Conservation (phyloP, 2,113 vertebrate species). For the Siniperca chuatsi region DNA sequence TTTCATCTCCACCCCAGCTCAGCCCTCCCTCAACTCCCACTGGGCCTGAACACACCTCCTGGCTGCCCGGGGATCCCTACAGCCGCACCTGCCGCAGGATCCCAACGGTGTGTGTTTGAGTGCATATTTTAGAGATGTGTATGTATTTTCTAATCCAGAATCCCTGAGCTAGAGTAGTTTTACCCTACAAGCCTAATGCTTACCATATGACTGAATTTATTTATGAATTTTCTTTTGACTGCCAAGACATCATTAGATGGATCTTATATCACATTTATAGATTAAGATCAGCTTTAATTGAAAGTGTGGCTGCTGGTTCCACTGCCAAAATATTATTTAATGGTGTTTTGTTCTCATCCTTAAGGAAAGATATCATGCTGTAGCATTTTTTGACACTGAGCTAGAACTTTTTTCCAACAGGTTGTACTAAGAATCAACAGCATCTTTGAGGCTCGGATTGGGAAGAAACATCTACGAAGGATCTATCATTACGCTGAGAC, state of each 20-base stretch:
- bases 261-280: no score
- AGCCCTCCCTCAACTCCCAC: constrained; percentile 92
- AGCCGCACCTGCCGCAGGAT: constrained; percentile 89
- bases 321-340: neutral
- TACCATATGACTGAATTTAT: neutral
- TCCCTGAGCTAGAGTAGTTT: neutral
- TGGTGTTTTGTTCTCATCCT: neutral
- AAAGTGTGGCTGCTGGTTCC: neutral
- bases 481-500: constrained; percentile 90
- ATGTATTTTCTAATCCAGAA: neutral
- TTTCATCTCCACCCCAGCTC: constrained; percentile 87
- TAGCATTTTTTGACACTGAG: neutral
- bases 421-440: constrained; percentile 91
- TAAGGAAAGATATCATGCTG: neutral
- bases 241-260: no score
- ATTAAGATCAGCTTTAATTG: neutral
- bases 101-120: constrained; percentile 85
- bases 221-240: no score
- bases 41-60: constrained; percentile 86
- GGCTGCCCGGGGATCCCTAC: constrained; percentile 86
- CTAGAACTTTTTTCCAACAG: constrained; percentile 69
- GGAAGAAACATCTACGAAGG: constrained; percentile 91
- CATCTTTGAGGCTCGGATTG: constrained; percentile 90
- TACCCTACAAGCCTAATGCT: neutral
- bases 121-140: neutral